phyloP scores from a whole-genome alignment of 2,113 vertebrate species.

The Mustelus asterias region DNA sequence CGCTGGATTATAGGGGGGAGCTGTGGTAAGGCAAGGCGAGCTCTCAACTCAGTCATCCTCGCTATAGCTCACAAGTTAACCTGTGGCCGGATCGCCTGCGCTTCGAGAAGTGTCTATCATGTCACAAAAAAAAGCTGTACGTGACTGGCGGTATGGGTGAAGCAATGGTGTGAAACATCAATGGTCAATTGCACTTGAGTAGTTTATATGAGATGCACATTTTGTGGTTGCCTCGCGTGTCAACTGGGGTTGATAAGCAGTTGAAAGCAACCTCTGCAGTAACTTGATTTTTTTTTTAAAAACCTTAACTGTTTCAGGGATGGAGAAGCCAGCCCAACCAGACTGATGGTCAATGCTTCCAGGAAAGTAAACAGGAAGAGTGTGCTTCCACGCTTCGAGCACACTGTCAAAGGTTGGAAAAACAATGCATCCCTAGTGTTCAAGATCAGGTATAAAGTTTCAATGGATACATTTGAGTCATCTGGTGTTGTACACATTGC shows the following conservation, averaged over 20 bases:
- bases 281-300: neutral
- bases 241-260: neutral
- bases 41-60: neutral
- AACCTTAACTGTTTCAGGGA: conserved; percentile 57
- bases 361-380: conserved; percentile 61
- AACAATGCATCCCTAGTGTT: conserved; percentile 73
- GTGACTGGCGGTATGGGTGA: neutral
- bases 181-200: neutral
- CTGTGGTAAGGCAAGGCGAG: neutral
- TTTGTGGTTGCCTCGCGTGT: neutral
- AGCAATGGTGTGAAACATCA: neutral
- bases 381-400: conserved; percentile 62
- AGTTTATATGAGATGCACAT: neutral
- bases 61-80: neutral
- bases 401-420: conserved; percentile 64
- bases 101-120: neutral
- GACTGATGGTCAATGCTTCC: conserved; percentile 70
- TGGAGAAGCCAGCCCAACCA: conserved; percentile 62
- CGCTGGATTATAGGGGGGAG: neutral
- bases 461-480: neutral
- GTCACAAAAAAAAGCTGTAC: neutral
- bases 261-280: neutral
- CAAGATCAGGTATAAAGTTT: conserved; percentile 66
- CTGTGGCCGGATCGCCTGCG: neutral
- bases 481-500: neutral